phyloP scores from a whole-genome alignment of 2,113 vertebrate genomes.

The Hiodon alosoides region DNA sequence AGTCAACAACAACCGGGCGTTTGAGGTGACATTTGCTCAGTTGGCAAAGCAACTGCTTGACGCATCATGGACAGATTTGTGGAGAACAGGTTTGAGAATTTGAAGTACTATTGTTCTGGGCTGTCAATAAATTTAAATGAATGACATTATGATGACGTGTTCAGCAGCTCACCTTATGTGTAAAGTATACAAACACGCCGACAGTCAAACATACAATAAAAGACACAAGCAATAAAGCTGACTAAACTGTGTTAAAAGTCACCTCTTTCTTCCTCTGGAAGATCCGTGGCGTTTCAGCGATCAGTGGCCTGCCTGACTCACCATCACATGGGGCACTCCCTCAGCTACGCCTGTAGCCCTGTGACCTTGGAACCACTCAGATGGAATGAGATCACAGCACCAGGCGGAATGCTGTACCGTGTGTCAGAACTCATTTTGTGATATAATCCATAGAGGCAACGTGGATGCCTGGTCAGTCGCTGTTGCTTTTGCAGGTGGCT shows the following conservation, averaged over 20 bases:
- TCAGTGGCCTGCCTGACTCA: slow-evolving; percentile 10
- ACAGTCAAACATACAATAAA: not conserved
- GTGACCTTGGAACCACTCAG: not conserved
- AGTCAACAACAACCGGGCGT: no score
- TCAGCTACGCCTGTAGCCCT: not conserved
- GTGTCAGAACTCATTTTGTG: no score
- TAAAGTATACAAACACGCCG: not conserved
- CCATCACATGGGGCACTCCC: not conserved
- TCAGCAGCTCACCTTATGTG: not conserved
- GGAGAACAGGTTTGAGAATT: no score
- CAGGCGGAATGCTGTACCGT: not conserved
- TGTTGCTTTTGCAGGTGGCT: no score
- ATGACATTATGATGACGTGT: not conserved
- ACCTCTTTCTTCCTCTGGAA: not conserved
- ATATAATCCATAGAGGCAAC: no score
- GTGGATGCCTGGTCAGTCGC: no score
- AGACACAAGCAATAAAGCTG: slow-evolving; percentile 7
- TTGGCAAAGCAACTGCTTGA: no score
- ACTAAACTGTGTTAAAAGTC: slow-evolving; percentile 9
- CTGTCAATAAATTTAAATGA: no score
- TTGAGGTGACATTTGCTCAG: no score
- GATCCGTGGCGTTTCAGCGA: not conserved
- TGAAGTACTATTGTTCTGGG: no score
- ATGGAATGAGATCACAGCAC: not conserved
- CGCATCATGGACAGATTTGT: no score